These are phyloP conservation scores for Holocentrus rufus DNA, from an alignment of 2,797 vertebrate genomes.

Conservation along the genomic window DNA sequence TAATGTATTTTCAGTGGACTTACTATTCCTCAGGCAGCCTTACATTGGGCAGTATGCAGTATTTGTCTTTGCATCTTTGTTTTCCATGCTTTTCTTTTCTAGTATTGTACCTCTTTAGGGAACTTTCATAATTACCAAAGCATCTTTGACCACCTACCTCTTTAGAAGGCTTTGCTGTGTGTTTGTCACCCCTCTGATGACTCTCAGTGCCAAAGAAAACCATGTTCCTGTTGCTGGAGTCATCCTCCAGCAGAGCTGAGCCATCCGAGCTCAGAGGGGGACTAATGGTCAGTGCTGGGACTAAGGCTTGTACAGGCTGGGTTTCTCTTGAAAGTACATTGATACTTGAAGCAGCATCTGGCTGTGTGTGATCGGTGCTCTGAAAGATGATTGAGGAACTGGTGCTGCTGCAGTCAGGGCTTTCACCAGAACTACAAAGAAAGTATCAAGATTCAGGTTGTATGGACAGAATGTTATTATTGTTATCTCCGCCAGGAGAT, in stretches of 20 bases:
- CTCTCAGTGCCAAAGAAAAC: too few relatives aligned
- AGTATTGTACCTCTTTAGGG: too few relatives aligned
- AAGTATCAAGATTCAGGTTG: slow-evolving; percentile 14
- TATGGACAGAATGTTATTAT: neutral
- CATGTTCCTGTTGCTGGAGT: slow-evolving; percentile 62
- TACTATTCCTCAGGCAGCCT: too few relatives aligned
- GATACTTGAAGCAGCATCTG: slow-evolving; percentile 33
- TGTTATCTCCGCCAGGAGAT: too few relatives aligned
- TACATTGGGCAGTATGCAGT: too few relatives aligned
- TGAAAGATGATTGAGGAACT: slow-evolving; percentile 91
- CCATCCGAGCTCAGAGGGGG: slow-evolving; percentile 70
- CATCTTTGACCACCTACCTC: too few relatives aligned
- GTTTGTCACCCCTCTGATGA: too few relatives aligned
- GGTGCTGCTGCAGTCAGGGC: slow-evolving; percentile 72
- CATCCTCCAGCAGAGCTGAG: slow-evolving; percentile 68
- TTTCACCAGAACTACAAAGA: slow-evolving; percentile 72
- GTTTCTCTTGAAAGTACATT: slow-evolving; percentile 11
- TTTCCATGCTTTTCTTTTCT: too few relatives aligned
- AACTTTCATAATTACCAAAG: too few relatives aligned
- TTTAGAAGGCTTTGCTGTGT: slow-evolving; percentile 63
- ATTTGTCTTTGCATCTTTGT: too few relatives aligned
- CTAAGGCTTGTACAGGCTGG: slow-evolving; percentile 41
- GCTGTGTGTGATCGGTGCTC: slow-evolving; percentile 73
- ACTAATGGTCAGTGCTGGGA: slow-evolving; percentile 66
- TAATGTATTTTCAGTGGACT: too few relatives aligned